Base-by-base conservation (phyloP, 2,113 vertebrate genomes). In the Clupea harengus region DNA sequence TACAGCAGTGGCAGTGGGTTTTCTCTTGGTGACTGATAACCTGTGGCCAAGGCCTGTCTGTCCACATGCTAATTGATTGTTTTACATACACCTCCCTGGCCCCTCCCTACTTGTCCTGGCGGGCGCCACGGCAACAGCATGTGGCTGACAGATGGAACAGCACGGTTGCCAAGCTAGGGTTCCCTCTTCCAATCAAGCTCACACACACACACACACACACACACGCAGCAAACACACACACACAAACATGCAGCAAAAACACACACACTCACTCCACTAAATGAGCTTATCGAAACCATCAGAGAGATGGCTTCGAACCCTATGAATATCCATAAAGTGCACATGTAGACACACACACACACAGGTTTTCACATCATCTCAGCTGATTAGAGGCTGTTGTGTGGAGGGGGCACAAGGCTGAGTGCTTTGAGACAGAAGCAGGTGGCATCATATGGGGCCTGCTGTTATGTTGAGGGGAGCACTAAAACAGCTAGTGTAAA, bases 71-170 rank as follows among this genome's bases (percentile, higher is more conserved):
- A 91, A 86, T 32, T 82, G 83, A 91, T 88, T 87, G 86, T 91
- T 90, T 88, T 89, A 82, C 89, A 86, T 85, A 89, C 88, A 83
- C 80, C 81, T 57, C 86, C 81, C 82, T 80, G 11, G 75, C 17
- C 75, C 78, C 60, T 3, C 85, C 80, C 84, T 52, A 47, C 52
- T 32, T 32, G 57, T 85, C 86, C 83, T 84, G 82, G 85, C n/a
- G n/a, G 82, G 85, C n/a, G n/a, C 85, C 72, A 57, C 20, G 6
- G 82, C 72, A 46, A 81, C 0, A 20, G 86, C 89, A 91, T 89
- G 89, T 87, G 89, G 87, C 75, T 7, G 86, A 86, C 92, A 94
- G 92, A 94, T 92, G 92, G 91, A 84, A 57, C 57, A 75, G 67
- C 25, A 81, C 11, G 11, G 44, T 57, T 89, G 88, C 90, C 90